Evolutionary conservation across 2,888 invertebrate genomes (phyloP).

Genomic region (Apeira syringaria): DNA sequence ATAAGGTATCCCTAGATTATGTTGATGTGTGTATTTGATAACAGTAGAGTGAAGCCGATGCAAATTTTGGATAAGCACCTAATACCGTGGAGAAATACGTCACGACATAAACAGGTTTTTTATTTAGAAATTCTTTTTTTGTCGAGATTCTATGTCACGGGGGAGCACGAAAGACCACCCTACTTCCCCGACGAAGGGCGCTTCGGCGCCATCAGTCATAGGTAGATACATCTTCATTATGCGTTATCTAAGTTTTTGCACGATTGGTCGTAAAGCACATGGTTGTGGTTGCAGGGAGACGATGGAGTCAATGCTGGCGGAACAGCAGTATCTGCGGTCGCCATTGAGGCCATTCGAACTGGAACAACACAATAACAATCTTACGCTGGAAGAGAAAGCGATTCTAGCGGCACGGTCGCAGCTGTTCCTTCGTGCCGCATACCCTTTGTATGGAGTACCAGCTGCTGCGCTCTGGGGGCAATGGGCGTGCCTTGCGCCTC

Average conservation of each 20-base stretch:
- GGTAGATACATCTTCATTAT: conserved; percentile 63
- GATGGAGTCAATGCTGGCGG: conserved; percentile 94
- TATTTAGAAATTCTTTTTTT: conserved; percentile 64
- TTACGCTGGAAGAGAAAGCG: conserved; percentile 90
- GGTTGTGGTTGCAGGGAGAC: conserved; percentile 88
- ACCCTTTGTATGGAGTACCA: conserved; percentile 82
- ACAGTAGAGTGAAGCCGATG: too few relatives aligned
- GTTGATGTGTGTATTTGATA: too few relatives aligned
- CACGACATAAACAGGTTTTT: conserved; percentile 14
- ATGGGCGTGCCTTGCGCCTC: conserved; percentile 87
- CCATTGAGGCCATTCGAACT: conserved; percentile 89
- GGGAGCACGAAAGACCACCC: conserved; percentile 79
- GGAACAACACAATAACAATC: conserved; percentile 88
- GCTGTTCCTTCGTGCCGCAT: conserved; percentile 87
- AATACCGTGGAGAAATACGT: neutral
- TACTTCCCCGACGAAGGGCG: conserved; percentile 80
- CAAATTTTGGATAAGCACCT: too few relatives aligned
- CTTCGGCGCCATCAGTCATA: conserved; percentile 77
- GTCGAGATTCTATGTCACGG: conserved; percentile 83
- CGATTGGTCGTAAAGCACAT: conserved; percentile 18
- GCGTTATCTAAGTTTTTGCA: conserved; percentile 5
- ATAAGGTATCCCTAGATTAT: too few relatives aligned
- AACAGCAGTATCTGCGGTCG: conserved; percentile 92
- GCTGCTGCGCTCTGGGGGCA: conserved; percentile 87
- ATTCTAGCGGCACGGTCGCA: conserved; percentile 90